phyloP scores from a whole-genome alignment of 2,888 invertebrate genomes.

The Phyllotreta cruciferae region DNA sequence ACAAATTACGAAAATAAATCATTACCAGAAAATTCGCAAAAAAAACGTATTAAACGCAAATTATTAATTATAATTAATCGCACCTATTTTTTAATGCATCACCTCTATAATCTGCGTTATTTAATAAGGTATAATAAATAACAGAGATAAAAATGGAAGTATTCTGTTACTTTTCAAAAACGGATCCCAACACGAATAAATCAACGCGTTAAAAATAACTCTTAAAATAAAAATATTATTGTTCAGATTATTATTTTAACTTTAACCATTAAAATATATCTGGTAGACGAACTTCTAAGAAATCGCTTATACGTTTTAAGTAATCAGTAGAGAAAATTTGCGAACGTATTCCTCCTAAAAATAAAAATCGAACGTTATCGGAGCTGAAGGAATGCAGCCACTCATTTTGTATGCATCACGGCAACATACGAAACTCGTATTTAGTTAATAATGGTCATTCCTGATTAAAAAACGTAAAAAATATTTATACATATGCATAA shows the following conservation, averaged over 20 bases:
- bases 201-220: too few relatives aligned
- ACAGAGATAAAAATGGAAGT: too few relatives aligned
- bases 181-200: too few relatives aligned
- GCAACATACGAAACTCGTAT: constrained; percentile 44
- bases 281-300: constrained; percentile 61
- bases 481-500: constrained; percentile 19
- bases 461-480: constrained; percentile 34
- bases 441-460: constrained; percentile 38
- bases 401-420: constrained; percentile 46
- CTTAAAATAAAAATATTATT: too few relatives aligned
- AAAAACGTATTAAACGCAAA: constrained; percentile 35
- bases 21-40: constrained; percentile 2
- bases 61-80: constrained; percentile 65
- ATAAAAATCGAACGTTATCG: constrained; percentile 35
- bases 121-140: too few relatives aligned
- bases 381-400: constrained; percentile 31
- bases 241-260: too few relatives aligned
- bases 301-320: not conserved
- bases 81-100: constrained; percentile 65
- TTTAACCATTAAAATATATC: too few relatives aligned
- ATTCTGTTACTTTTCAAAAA: too few relatives aligned
- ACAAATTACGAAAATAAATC: constrained; percentile 22
- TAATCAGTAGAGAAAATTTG: constrained; percentile 3
- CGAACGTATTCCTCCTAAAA: not conserved
- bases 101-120: too few relatives aligned